Evolutionary conservation across 30 jellyfish, hydroid and myxozoan genomes (phyloP).

Genomic region (Nemopilema nomurai): DNA sequence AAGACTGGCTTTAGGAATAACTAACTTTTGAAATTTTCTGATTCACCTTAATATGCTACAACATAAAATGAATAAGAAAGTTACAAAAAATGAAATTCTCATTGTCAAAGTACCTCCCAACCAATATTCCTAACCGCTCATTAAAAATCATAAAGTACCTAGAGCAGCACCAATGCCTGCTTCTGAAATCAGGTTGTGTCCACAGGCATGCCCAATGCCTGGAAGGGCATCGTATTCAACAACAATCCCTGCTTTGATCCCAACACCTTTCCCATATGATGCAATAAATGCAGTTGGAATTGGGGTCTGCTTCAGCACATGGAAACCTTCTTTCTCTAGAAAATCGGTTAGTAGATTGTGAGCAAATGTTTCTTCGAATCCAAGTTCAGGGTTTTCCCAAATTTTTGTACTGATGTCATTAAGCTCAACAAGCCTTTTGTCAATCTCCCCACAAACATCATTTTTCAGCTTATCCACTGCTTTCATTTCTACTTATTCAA

Average conservation of each 20-base stretch:
- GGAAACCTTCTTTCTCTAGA: slow-evolving; percentile 83
- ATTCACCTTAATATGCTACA: too few species aligned
- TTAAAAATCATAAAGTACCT: slow-evolving; percentile 41
- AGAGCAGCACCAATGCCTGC: slow-evolving; percentile 93
- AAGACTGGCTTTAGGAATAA: too few species aligned
- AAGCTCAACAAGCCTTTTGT: slow-evolving; percentile 32
- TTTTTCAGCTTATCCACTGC: slow-evolving; percentile 39
- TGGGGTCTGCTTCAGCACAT: slow-evolving; percentile 73
- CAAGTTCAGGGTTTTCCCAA: slow-evolving; percentile 87
- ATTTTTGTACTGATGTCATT: slow-evolving; percentile 72
- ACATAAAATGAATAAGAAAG: too few species aligned
- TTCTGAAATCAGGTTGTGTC: slow-evolving; percentile 93
- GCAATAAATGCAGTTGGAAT: slow-evolving; percentile 90
- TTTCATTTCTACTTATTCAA: not conserved
- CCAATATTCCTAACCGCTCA: too few species aligned
- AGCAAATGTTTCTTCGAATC: slow-evolving; percentile 78
- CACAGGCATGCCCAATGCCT: slow-evolving; percentile 99
- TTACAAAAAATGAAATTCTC: too few species aligned
- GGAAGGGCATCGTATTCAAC: slow-evolving; percentile 98
- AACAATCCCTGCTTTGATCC: slow-evolving; percentile 78
- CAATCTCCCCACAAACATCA: slow-evolving; percentile 41
- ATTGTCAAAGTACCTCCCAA: too few species aligned
- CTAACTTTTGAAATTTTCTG: too few species aligned
- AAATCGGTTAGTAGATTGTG: slow-evolving; percentile 63
- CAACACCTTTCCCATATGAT: slow-evolving; percentile 67